Percentiles rank a stretch among this genome's conserved stretches.
These are phyloP conservation scores for Protomyctophum bolini DNA, from an alignment of 2,113 vertebrate species.

Conservation along the genomic window DNA sequence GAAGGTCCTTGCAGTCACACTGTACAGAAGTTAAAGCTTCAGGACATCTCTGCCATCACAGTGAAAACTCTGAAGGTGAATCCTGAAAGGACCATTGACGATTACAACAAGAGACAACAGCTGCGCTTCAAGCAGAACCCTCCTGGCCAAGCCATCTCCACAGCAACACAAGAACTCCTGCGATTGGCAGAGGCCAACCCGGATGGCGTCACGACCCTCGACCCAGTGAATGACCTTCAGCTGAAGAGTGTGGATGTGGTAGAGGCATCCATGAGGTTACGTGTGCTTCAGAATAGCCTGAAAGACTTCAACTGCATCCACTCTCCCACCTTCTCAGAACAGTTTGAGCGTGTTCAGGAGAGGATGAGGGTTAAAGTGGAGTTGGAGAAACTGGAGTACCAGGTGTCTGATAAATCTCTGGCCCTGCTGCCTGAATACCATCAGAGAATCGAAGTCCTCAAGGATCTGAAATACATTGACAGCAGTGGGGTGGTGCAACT, in stretches of 20 bases:
- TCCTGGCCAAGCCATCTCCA: conserved; percentile 85
- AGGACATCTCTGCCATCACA: conserved; percentile 82
- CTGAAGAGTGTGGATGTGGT: conserved; percentile 87
- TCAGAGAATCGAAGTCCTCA: conserved; percentile 91
- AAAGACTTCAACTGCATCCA: conserved; percentile 83
- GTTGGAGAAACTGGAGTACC: conserved; percentile 83
- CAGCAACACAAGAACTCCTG: conserved; percentile 87
- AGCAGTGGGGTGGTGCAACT: conserved; percentile 84
- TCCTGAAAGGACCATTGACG: conserved; percentile 87
- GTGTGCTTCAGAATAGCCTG: conserved; percentile 79
- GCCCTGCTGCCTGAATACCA: conserved; percentile 88
- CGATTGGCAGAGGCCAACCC: conserved; percentile 85
- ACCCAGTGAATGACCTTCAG: conserved; percentile 89
- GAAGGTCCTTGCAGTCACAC: conserved; percentile 89
- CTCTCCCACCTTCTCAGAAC: conserved; percentile 84
- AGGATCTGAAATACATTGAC: conserved; percentile 86
- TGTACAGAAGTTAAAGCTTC: conserved; percentile 83
- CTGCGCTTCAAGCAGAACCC: conserved; percentile 90
- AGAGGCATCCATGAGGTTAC: conserved; percentile 79
- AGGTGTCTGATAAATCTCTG: conserved; percentile 87
- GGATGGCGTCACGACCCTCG: conserved; percentile 74
- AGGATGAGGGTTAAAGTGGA: conserved; percentile 83
- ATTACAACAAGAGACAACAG: conserved; percentile 85
- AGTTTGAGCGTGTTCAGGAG: conserved; percentile 83
- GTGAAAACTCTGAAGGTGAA: conserved; percentile 86